A percentile compares a stretch with the other conserved stretches of the same genome.
Conservation (phyloP, 2,113 vertebrate genomes). For the Cavia aperea region DNA sequence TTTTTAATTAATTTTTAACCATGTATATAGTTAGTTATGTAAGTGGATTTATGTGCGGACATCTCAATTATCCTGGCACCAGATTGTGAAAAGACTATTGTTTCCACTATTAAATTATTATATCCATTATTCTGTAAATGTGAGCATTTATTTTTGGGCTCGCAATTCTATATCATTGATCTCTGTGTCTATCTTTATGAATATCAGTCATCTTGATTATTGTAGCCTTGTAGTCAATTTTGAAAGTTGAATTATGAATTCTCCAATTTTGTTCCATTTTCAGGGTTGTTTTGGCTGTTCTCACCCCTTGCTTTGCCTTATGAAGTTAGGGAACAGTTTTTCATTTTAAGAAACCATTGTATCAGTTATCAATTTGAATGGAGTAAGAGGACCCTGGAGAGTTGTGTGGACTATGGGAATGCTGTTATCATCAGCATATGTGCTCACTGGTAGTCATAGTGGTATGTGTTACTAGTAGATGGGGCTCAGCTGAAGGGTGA, state of each 20-base stretch:
- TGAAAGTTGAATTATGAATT: background rate
- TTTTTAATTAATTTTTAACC: background rate
- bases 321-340: background rate
- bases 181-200: background rate
- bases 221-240: background rate
- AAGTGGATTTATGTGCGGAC: background rate
- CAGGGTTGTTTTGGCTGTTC: background rate
- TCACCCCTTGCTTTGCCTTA: background rate
- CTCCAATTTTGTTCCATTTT: background rate
- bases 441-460: background rate
- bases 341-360: background rate
- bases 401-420: background rate
- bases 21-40: background rate
- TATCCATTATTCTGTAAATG: background rate
- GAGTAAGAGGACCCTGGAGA: background rate
- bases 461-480: background rate
- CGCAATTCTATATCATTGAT: background rate
- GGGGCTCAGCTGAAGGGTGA: background rate
- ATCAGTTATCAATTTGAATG: background rate
- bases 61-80: background rate
- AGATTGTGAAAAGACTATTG: background rate
- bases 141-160: background rate
- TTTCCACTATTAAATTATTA: background rate
- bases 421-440: background rate
- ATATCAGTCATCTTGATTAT: background rate